These are phyloP conservation scores for Protobothrops flavoviridis DNA, from an alignment of 2,113 vertebrate species.

Conservation along the genomic window DNA sequence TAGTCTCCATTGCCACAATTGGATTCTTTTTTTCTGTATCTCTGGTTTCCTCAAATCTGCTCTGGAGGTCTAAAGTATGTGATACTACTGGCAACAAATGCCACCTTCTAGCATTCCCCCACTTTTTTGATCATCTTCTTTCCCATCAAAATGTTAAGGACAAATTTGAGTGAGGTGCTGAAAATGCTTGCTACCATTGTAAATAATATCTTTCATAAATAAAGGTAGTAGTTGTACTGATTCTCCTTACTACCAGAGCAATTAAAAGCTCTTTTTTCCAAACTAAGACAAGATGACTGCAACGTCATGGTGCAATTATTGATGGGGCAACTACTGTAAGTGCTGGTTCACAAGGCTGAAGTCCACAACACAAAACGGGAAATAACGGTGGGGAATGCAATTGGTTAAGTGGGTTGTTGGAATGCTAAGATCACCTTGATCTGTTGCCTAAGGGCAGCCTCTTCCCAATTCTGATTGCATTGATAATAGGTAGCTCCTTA, in stretches of 20 bases:
- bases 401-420: not conserved
- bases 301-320: not conserved
- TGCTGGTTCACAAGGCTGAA: not conserved
- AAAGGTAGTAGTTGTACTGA: not conserved
- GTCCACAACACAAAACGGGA: not conserved
- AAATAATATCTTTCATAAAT: not conserved
- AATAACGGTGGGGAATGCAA: not conserved
- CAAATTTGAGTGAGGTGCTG: not conserved
- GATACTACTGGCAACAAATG: not conserved
- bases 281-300: not conserved
- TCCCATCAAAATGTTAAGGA: not conserved
- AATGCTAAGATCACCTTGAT: not conserved
- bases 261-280: not conserved
- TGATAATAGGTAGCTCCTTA: not conserved
- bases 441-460: not conserved
- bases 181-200: not conserved
- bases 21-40: not conserved
- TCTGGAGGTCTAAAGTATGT: not conserved
- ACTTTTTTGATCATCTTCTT: not conserved
- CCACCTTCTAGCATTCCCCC: not conserved
- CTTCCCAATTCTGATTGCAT: not conserved
- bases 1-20: not conserved
- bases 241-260: not conserved
- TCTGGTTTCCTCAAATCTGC: not conserved
- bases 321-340: not conserved